These are phyloP conservation scores for Trichomalopsis sarcophagae DNA, from an alignment of 1,140 invertebrate species.

Conservation along the genomic window DNA sequence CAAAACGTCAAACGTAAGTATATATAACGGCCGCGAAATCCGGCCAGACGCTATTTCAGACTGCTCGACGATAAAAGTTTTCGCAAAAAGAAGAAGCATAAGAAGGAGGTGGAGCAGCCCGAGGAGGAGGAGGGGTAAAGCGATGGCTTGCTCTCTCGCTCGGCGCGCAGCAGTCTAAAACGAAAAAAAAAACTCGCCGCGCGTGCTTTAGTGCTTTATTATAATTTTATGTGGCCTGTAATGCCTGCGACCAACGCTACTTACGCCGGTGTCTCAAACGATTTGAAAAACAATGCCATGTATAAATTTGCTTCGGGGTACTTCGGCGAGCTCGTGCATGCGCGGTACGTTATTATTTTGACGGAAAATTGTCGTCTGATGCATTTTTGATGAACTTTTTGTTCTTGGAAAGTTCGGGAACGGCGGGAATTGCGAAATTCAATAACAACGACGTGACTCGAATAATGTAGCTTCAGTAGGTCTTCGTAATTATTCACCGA, in stretches of 20 bases:
- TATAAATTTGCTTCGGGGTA: background rate
- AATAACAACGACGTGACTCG: too few species aligned
- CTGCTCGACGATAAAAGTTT: conserved; percentile 37
- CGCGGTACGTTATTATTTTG: too few species aligned
- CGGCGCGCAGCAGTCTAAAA: background rate
- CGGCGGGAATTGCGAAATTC: too few species aligned
- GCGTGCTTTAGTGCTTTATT: conserved; percentile 28
- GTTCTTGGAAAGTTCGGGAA: too few species aligned
- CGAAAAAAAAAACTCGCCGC: background rate
- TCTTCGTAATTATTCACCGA: too few species aligned
- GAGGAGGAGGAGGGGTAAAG: background rate
- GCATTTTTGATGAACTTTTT: too few species aligned
- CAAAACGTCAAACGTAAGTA: conserved; percentile 51
- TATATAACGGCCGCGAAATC: conserved; percentile 40
- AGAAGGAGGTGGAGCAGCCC: background rate
- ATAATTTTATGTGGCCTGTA: conserved; percentile 12
- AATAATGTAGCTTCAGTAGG: too few species aligned
- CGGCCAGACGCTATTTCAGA: conserved; percentile 29
- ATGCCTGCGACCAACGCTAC: background rate
- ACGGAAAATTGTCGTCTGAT: too few species aligned
- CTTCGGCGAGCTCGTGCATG: background rate
- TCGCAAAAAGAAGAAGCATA: background rate
- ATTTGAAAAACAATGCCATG: conserved; percentile 15
- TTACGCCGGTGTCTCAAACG: background rate
- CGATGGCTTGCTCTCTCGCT: background rate